Conservation (phyloP, 2,888 invertebrate species). For the Agrypnus murinus region DNA sequence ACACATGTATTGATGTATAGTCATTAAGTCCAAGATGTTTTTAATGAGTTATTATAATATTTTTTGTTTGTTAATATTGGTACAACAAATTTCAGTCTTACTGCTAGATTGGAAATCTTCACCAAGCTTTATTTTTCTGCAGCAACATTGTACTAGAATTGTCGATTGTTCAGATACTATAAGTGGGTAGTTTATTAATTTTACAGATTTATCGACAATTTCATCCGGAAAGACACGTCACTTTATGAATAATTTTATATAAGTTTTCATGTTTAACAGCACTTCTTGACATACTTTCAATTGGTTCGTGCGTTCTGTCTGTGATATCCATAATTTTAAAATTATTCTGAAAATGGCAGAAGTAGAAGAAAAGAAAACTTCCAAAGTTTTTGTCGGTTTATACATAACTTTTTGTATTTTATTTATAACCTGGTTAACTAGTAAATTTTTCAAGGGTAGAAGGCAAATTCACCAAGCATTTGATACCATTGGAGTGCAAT, state of each 20-base stretch:
- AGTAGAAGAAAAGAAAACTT: constrained; percentile 28
- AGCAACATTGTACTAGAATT: background rate
- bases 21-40: too few relatives aligned
- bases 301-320: constrained; percentile 10
- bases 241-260: constrained; percentile 25
- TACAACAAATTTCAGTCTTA: too few relatives aligned
- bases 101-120: too few relatives aligned
- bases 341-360: constrained; percentile 23
- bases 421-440: constrained; percentile 64
- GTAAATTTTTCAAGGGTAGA: constrained; percentile 63
- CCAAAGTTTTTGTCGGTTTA: constrained; percentile 40
- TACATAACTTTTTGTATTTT: constrained; percentile 63
- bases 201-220: constrained; percentile 41
- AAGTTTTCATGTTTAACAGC: background rate
- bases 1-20: too few relatives aligned
- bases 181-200: constrained; percentile 33
- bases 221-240: constrained; percentile 37
- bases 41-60: too few relatives aligned
- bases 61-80: too few relatives aligned
- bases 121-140: too few relatives aligned
- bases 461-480: constrained; percentile 65
- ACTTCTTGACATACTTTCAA: constrained; percentile 9
- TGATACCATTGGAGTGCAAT: constrained; percentile 67
- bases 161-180: constrained; percentile 14
- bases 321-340: constrained; percentile 1